Evolutionary conservation across 2,888 invertebrate species (phyloP).

Genomic region (Apotomis capreana): DNA sequence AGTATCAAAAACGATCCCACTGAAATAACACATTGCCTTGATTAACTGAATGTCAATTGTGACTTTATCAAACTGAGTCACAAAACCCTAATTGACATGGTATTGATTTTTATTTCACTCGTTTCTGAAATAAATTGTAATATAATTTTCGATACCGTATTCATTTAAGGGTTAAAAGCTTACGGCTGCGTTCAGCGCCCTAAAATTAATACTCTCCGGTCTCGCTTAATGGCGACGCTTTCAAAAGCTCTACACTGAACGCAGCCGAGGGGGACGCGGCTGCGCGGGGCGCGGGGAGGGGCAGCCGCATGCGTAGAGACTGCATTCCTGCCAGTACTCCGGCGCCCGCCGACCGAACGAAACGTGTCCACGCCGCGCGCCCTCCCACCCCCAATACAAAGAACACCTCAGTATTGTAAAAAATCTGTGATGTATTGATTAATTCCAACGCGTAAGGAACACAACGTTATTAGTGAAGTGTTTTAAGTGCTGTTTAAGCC

Average conservation of each 20-base stretch:
- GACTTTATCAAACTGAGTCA: too few relatives aligned
- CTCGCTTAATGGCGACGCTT: conserved; percentile 49
- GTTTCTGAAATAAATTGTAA: too few relatives aligned
- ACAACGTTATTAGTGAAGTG: conserved; percentile 52
- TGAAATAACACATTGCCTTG: too few relatives aligned
- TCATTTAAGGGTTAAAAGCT: not conserved
- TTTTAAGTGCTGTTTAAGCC: conserved; percentile 53
- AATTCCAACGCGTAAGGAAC: conserved; percentile 69
- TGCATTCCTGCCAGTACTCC: conserved; percentile 82
- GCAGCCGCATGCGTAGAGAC: conserved; percentile 77
- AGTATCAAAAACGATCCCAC: too few relatives aligned
- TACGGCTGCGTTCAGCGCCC: conserved; percentile 40
- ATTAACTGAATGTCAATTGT: too few relatives aligned
- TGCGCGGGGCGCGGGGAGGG: conserved; percentile 49
- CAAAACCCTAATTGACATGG: too few relatives aligned
- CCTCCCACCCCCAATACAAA: conserved; percentile 76
- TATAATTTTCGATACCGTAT: too few relatives aligned
- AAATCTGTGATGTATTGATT: conserved; percentile 84
- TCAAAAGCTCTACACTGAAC: conserved; percentile 70
- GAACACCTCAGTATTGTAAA: conserved; percentile 81
- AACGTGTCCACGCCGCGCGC: conserved; percentile 58
- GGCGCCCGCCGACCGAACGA: conserved; percentile 71
- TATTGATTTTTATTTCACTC: too few relatives aligned
- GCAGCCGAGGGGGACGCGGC: conserved; percentile 60
- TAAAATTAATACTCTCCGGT: conserved; percentile 44